Base-by-base conservation (phyloP, 1,140 invertebrate genomes). In the Conus ventricosus region DNA sequence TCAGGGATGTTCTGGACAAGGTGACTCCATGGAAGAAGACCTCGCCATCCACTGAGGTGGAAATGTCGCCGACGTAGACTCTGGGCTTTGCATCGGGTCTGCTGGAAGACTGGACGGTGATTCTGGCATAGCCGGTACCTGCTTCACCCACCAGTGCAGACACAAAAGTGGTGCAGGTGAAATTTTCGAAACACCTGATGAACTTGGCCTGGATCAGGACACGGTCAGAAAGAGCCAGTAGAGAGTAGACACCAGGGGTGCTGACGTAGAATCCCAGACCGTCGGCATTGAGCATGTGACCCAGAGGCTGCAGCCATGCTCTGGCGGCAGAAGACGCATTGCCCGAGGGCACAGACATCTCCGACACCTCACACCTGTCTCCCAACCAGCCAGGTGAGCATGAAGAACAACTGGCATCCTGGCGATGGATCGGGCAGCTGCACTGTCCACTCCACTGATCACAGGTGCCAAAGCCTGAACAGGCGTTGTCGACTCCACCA, bases 321-420 rank as follows among this genome's bases (percentile, higher is more conserved):
- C 60, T 55, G 20, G 2, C 10, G 63, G 71, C 10, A 75, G 60
- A 23, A 6, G 25, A 51, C 6, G 27, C 63, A n/a, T 71, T 20
- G 13, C 67, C 20, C 4, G 84, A 67, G 15, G 51, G 23, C 27
- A 27, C 78, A 80, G 78, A 80, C 13, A 84, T 88, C 55, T 89
- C 89, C 13, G 91, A 89, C 17, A 92, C 87, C 67, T 87, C 60
- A 88, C 92, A 92, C 78, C 92, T 88, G 23, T 83, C 53, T 71
- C 90, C 91, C 75, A 90, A 80, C 92, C 92, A 92, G 54, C 90
- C 90, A 80, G 63, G 20, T 51, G 90, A 75, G 85, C 92, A 92
- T 20, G 85, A 27, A 25, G 88, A 89, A 63, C 92, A 92, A 81
- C 89, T 88, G 23, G 88, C 55, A 17, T 88, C 89, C 76, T 85